Conservation (phyloP, 2,888 invertebrate genomes). For the Protophormia terraenovae region DNA sequence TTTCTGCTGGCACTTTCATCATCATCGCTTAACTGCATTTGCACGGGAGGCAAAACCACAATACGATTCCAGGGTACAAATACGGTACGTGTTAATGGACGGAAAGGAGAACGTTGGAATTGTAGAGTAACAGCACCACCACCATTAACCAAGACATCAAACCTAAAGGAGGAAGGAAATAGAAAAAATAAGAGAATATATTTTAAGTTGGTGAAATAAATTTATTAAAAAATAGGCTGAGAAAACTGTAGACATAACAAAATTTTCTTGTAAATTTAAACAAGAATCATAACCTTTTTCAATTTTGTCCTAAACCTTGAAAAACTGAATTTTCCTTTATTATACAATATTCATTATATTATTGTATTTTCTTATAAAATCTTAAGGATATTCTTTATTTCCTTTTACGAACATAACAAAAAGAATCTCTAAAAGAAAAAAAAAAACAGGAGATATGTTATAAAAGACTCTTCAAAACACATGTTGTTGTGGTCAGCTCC, state of each 20-base stretch:
- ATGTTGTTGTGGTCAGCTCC: not conserved
- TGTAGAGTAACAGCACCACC: constrained; percentile 98
- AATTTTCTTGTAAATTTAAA: too few species aligned
- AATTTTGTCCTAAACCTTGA: not conserved
- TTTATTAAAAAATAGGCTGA: not conserved
- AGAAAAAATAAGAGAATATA: not conserved
- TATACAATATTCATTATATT: not conserved
- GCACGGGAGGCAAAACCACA: constrained; percentile 93
- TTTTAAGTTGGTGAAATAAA: not conserved
- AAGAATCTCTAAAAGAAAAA: not conserved
- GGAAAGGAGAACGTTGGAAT: constrained; percentile 97
- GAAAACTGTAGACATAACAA: too few species aligned
- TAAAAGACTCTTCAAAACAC: constrained; percentile 11
- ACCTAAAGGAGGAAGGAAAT: constrained; percentile 84
- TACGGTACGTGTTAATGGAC: constrained; percentile 92
- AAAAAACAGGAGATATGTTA: constrained; percentile 25
- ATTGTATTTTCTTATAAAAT: not conserved
- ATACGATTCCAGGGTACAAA: constrained; percentile 99
- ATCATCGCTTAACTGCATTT: constrained; percentile 92
- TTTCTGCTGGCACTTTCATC: constrained; percentile 81
- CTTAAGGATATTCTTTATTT: too few species aligned
- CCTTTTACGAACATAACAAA: too few species aligned
- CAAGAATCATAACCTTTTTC: not conserved
- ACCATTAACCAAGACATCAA: constrained; percentile 99
- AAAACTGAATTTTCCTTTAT: not conserved